Percentiles rank a stretch among this genome's conserved stretches.
These are phyloP conservation scores for Anas platyrhynchos DNA, from an alignment of 2,113 vertebrate species.

Conservation along the genomic window DNA sequence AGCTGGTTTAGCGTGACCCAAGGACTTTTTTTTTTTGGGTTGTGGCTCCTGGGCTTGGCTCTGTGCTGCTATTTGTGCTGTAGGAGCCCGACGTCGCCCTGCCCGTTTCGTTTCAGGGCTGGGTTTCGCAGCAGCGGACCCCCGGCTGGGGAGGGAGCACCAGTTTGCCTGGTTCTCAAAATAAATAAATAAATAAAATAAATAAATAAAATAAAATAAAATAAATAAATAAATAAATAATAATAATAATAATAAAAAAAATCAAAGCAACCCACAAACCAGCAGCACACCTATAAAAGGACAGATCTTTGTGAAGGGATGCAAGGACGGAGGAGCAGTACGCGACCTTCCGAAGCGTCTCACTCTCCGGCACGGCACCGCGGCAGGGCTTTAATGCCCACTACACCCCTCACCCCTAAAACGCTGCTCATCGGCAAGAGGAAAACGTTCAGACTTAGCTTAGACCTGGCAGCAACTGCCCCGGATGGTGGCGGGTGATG, in stretches of 20 bases:
- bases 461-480: not conserved
- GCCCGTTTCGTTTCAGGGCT: not conserved
- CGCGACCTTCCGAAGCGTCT: rapidly evolving
- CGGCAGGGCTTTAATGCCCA: rapidly evolving
- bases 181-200: not conserved
- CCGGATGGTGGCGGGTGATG: rapidly evolving
- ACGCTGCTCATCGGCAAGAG: not conserved
- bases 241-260: too few relatives aligned
- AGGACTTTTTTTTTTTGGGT: not conserved
- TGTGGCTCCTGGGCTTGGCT: not conserved
- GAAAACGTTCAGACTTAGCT: not conserved
- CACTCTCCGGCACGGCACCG: rapidly evolving
- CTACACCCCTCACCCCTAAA: rapidly evolving
- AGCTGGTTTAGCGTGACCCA: not conserved
- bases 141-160: not conserved
- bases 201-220: too few relatives aligned
- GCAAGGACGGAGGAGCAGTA: not conserved
- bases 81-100: not conserved
- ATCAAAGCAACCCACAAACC: not conserved
- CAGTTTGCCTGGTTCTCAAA: not conserved
- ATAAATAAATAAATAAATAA: not conserved
- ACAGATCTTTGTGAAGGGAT: rapidly evolving
- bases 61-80: not conserved
- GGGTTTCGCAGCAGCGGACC: not conserved
- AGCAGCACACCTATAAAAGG: not conserved